Evolutionary conservation across 2,113 vertebrate species (phyloP), one percentile per base, ranked within the genome.

Genomic region (Anhinga anhinga): DNA sequence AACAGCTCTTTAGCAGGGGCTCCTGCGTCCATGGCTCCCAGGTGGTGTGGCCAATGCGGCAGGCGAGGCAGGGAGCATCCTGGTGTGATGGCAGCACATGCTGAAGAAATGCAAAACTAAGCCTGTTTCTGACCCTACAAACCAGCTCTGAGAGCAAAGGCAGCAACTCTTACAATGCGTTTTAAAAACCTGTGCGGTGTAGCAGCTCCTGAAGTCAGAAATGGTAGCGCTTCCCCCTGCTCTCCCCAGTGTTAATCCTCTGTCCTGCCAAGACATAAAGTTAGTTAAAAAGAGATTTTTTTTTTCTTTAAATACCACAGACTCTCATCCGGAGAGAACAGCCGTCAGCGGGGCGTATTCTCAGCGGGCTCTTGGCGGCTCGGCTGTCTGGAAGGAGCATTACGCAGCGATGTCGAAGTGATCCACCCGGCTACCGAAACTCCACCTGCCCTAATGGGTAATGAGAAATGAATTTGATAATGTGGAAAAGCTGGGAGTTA

Each of bases 311-410:
- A 79, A 58, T 53, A 49, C 19, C 20, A 22, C 34, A 59, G 23
- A 4, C 20, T 85, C 7, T 71, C 10, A 50, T 3, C 19, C 0
- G 0, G 49, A 72, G 58, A 67, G 59, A 61, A 52, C 8, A 17
- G 12, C 26, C 0, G 0, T 8, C 17, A 74, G 53, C 16, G 1
- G 18, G 40, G 20, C 0, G 0, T 73, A 34, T 58, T 80, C 50
- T 66, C 1, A 3, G 36, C 1, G 15, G 50, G 71, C 49, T 67
- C 32, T 53, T 0, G 0, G 49, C 3, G 8, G 45, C 77, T 67
- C 0, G 0, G 42, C 19, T 7, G 6, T 36, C 45, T 80, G 83
- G 76, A 78, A 74, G 82, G 67, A 86, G 44, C 8, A 0, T 34
- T 32, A 21, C 2, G 7, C 50, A 59, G 40, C 1, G 2, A 44